A percentile compares a stretch with the other conserved stretches of the same genome.
Conservation (phyloP, 2,888 invertebrate species). For the Sturmia bella region DNA sequence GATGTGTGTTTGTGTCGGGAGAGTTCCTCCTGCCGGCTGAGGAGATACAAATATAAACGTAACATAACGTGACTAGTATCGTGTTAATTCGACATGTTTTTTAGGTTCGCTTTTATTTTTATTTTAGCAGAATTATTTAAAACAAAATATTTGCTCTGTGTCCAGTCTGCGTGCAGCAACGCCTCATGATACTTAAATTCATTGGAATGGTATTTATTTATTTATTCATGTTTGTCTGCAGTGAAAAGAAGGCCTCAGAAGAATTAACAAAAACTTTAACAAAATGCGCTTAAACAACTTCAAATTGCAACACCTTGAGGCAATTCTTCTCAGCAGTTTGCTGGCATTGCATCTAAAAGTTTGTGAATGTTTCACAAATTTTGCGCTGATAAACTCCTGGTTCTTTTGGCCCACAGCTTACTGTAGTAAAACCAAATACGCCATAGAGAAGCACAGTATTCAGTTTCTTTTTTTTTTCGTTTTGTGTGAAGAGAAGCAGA, state of each 20-base stretch:
- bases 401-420: constrained; percentile 55
- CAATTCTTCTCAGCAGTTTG: constrained; percentile 69
- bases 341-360: background rate
- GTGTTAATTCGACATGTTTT: constrained; percentile 81
- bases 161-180: constrained; percentile 70
- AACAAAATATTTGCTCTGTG: constrained; percentile 79
- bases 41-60: constrained; percentile 52
- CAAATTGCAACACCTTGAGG: constrained; percentile 81
- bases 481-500: background rate
- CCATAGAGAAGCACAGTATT: constrained; percentile 5
- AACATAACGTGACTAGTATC: constrained; percentile 72
- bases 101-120: constrained; percentile 53
- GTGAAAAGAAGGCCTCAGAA: constrained; percentile 29
- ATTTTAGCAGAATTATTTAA: constrained; percentile 75
- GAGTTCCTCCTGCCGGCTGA: background rate
- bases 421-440: constrained; percentile 47
- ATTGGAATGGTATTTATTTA: constrained; percentile 63
- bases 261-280: constrained; percentile 23
- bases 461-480: background rate
- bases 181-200: constrained; percentile 65
- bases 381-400: constrained; percentile 59
- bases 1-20: constrained; percentile 3
- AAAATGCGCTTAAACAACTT: constrained; percentile 78
- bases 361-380: constrained; percentile 49
- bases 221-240: constrained; percentile 50